Conservation (phyloP, 1,140 invertebrate genomes). For the Daktulosphaira vitifoliae region DNA sequence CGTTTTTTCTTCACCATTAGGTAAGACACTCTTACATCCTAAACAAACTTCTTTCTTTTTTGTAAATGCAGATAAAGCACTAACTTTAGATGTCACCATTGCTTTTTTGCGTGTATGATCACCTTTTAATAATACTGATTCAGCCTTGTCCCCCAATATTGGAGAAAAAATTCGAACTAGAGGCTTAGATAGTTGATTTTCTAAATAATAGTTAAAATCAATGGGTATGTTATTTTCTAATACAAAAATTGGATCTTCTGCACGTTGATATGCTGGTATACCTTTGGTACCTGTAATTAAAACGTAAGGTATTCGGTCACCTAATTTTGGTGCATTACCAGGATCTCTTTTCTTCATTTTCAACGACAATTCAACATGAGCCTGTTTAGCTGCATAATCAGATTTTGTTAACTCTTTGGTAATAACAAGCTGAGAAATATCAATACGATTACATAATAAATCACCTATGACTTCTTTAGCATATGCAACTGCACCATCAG, state of each 20-base stretch:
- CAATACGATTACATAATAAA: conserved; percentile 91
- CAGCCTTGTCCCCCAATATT: conserved; percentile 91
- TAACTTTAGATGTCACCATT: conserved; percentile 89
- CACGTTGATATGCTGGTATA: conserved; percentile 49
- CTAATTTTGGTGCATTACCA: conserved; percentile 95
- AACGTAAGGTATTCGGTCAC: conserved; percentile 97
- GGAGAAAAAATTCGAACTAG: conserved; percentile 95
- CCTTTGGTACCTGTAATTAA: conserved; percentile 86
- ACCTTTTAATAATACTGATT: conserved; percentile 74
- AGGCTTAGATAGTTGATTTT: conserved; percentile 97
- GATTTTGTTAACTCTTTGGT: conserved; percentile 96
- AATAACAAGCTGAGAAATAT: conserved; percentile 96
- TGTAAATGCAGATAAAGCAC: conserved; percentile 86
- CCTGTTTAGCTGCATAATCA: conserved; percentile 95
- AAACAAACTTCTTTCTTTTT: conserved; percentile 87
- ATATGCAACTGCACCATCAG: conserved; percentile 75
- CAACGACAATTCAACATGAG: conserved; percentile 93
- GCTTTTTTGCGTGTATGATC: conserved; percentile 93
- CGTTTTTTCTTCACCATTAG: conserved; percentile 59
- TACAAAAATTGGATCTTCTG: conserved; percentile 95
- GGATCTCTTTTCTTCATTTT: conserved; percentile 98
- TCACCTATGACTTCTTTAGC: conserved; percentile 88
- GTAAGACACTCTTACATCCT: conserved; percentile 84
- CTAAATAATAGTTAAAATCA: conserved; percentile 94
- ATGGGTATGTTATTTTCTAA: conserved; percentile 97